Base-by-base conservation (phyloP, 2,113 vertebrate genomes). In the Myrmophylax atrothorax region DNA sequence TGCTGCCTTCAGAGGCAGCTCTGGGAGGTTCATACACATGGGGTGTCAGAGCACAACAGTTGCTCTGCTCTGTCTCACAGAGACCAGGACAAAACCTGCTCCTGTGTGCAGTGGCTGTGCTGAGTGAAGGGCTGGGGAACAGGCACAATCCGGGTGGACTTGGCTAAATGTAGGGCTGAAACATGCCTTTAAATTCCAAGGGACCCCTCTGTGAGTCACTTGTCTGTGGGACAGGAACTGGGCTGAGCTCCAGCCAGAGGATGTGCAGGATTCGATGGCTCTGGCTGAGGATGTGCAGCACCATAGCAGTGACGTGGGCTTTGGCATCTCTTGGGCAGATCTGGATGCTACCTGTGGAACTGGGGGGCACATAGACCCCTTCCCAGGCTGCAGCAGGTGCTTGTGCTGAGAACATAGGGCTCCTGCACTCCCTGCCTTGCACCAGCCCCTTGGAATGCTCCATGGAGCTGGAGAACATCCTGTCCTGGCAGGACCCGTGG, bases 401-500 rank as follows among this genome's bases (percentile, higher is more conserved):
- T 31, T 3, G 10, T 46, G 67, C 44, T 4, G 5, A 38, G 35
- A 69, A 7, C 24, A 3, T 0, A 0, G 10, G 14, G 24, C 9
- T 81, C 64, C 78, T 18, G 18, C 3, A 9, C 44, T 47, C 5
- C n/a, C 18, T 13, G 35, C 60, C 46, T 28, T 37, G 24, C 7
- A 3, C 14, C 35, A n/a, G 18, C 38, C 75, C 28, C 31, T 40
- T 12, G 17, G 6, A 52, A 29, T 3, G 25, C 53, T 33, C 52
- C 8, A 0, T 0, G 0, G 83, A 75, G 52, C 75, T 13, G 3
- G 1, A 17, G 49, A 12, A 1, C 0, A 0, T 38, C 62, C 73
- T 10, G 0, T 12, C n/a, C 80, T 1, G 7, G n/a, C 12, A 29
- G 47, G 24, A 35, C 7, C 20, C 0, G 0, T 1, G 1, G 53